phyloP scores from a whole-genome alignment of 2,113 vertebrate species.

The Catharus minimus region DNA sequence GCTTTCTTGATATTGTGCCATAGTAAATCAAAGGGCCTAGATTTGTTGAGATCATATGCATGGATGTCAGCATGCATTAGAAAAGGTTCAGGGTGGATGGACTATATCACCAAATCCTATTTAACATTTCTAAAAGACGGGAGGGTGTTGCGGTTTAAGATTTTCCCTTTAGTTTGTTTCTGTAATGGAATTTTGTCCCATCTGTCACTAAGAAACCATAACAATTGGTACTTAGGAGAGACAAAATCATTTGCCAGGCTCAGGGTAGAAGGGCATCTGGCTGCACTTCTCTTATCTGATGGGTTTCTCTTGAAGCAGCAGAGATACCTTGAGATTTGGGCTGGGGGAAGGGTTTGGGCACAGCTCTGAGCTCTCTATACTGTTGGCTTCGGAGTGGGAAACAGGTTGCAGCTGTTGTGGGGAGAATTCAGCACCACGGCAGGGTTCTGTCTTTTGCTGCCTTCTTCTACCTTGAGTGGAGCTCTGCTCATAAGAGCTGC shows the following conservation, averaged over 20 bases:
- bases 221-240: not conserved
- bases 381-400: fast-evolving
- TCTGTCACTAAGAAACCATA: not conserved
- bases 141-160: not conserved
- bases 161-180: not conserved
- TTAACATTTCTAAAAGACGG: not conserved
- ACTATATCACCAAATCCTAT: not conserved
- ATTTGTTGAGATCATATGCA: not conserved
- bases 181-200: not conserved
- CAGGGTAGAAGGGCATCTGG: too few relatives aligned
- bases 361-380: too few relatives aligned
- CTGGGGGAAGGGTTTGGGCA: not conserved
- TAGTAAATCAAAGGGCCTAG: not conserved
- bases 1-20: not conserved
- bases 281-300: not conserved
- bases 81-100: not conserved
- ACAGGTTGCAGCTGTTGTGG: too few relatives aligned
- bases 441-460: not conserved
- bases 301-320: not conserved
- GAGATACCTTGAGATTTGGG: not conserved
- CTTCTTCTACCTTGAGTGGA: not conserved
- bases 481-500: not conserved
- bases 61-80: not conserved
- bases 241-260: too few relatives aligned
- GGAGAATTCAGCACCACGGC: not conserved